phyloP scores from a whole-genome alignment of 2,888 invertebrate species.

The Chesias legatella region DNA sequence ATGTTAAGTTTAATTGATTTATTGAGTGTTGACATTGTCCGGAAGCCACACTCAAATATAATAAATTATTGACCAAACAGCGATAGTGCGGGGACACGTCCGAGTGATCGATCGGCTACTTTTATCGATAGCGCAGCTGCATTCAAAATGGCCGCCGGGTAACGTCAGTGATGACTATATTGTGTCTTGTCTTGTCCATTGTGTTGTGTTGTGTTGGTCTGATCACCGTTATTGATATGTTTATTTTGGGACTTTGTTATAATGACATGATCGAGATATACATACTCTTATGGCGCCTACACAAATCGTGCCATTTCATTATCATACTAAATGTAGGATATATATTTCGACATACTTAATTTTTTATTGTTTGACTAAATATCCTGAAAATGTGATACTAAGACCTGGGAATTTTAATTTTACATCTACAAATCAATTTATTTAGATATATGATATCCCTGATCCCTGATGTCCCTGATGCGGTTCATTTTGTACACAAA shows the following conservation, averaged over 20 bases:
- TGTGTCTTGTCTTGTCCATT: conserved; percentile 34
- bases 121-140: conserved; percentile 55
- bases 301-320: no score
- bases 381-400: no score
- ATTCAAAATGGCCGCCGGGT: conserved; percentile 53
- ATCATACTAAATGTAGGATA: no score
- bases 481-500: no score
- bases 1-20: conserved; percentile 72
- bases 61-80: conserved; percentile 59
- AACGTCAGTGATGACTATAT: conserved; percentile 48
- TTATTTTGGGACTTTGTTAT: conserved; percentile 1
- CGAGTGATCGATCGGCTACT: conserved; percentile 53
- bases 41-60: conserved; percentile 68
- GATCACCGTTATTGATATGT: conserved; percentile 2
- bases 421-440: no score
- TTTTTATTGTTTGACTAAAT: no score
- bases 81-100: conserved; percentile 49
- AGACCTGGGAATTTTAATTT: no score
- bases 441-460: no score
- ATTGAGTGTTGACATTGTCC: conserved; percentile 72
- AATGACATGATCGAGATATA: no score
- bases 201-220: conserved; percentile 6
- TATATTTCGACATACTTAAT: no score
- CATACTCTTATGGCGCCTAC: no score
- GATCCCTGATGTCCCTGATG: no score